Percentiles rank a stretch among this genome's conserved stretches.
phyloP scores from a whole-genome alignment of 1,140 invertebrate species.

The Drosophila pseudoananassae region DNA sequence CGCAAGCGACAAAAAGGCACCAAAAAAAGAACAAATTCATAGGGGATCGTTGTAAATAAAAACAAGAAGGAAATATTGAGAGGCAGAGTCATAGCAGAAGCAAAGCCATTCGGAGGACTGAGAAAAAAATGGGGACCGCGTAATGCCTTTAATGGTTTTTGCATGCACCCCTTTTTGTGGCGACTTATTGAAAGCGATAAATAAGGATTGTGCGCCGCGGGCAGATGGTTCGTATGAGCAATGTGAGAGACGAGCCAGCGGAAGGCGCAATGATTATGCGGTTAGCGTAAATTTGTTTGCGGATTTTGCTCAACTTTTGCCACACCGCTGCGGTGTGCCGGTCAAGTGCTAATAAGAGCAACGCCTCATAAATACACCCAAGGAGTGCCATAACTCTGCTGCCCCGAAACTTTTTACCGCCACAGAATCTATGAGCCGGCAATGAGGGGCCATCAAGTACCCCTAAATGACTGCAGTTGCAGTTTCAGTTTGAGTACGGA shows the following conservation, averaged over 20 bases:
- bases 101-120: conserved; percentile 1
- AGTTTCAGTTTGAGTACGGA: conserved; percentile 49
- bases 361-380: conserved; percentile 32
- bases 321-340: neutral
- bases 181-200: conserved; percentile 83
- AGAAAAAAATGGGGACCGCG: conserved; percentile 72
- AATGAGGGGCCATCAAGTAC: conserved; percentile 54
- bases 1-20: conserved; percentile 53
- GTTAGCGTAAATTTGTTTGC: conserved; percentile 75
- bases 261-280: conserved; percentile 71
- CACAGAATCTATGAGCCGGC: conserved; percentile 43
- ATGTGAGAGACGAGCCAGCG: conserved; percentile 23
- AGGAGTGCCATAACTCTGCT: conserved; percentile 36
- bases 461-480: conserved; percentile 76
- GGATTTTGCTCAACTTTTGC: conserved; percentile 55
- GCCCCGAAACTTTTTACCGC: conserved; percentile 40
- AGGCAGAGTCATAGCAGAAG: neutral
- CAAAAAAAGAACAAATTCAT: conserved; percentile 30
- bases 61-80: conserved; percentile 33
- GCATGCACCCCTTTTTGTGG: conserved; percentile 50
- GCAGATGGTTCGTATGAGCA: conserved; percentile 58
- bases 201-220: conserved; percentile 73
- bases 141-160: conserved; percentile 81
- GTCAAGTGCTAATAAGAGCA: conserved; percentile 50
- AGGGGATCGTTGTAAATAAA: conserved; percentile 40